Percentiles rank a stretch among this genome's conserved stretches.
Conservation (phyloP, 2,797 vertebrate species). For the Philypnodon macrostomus region DNA sequence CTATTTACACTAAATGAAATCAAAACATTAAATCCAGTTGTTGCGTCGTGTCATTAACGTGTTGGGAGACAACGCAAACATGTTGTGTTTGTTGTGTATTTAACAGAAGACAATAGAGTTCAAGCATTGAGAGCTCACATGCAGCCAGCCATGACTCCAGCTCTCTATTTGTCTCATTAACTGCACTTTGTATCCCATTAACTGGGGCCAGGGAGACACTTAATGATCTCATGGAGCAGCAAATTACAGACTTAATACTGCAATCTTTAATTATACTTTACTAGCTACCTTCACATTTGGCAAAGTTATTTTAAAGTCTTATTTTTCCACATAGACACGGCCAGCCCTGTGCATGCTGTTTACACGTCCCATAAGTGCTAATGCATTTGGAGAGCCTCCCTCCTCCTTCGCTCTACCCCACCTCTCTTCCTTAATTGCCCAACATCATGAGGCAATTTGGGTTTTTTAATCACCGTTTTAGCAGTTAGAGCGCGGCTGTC, state of each 20-base stretch:
- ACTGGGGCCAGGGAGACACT: conserved; percentile 57
- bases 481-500: conserved; percentile 79
- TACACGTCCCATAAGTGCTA: conserved; percentile 61
- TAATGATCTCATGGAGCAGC: conserved; percentile 67
- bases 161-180: conserved; percentile 69
- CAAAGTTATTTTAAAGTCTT: conserved; percentile 59
- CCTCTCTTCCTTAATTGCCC: conserved; percentile 47
- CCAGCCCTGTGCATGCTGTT: conserved; percentile 32
- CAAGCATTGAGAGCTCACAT: conserved; percentile 47
- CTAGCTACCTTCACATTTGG: conserved; percentile 62
- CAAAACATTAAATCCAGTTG: no score
- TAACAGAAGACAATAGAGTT: conserved; percentile 21
- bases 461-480: conserved; percentile 80
- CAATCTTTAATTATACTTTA: conserved; percentile 76
- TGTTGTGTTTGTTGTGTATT: background rate
- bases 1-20: no score
- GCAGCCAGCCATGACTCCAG: conserved; percentile 54
- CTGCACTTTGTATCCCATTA: conserved; percentile 72
- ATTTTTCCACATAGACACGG: conserved; percentile 39
- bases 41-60: no score
- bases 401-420: background rate
- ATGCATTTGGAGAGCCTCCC: conserved; percentile 52
- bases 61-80: no score
- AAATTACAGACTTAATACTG: conserved; percentile 73
- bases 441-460: conserved; percentile 84